Conservation (phyloP, 2,113 vertebrate genomes). For the Antennarius striatus region DNA sequence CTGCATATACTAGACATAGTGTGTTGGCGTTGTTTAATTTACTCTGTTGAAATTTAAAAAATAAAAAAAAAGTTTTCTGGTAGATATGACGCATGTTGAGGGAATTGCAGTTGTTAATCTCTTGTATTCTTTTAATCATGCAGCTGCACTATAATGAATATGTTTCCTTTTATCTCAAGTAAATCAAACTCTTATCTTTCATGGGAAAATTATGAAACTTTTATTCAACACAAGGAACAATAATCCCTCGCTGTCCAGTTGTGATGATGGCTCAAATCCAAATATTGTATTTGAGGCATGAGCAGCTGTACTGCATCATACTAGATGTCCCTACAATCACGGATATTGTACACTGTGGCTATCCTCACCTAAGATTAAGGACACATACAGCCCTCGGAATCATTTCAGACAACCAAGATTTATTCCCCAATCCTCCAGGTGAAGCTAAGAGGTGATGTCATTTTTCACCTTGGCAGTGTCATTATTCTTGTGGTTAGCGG, state of each 20-base stretch:
- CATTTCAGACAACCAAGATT: constrained; percentile 76
- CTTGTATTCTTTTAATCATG: constrained; percentile 14
- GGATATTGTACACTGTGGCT: constrained; percentile 56
- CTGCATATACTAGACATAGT: constrained; percentile 34
- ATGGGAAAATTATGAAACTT: neutral
- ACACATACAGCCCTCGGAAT: constrained; percentile 67
- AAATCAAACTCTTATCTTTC: neutral
- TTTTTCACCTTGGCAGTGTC: constrained; percentile 82
- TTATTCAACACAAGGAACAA: neutral
- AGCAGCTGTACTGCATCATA: constrained; percentile 9
- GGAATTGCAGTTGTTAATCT: neutral
- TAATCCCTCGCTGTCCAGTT: constrained; percentile 12
- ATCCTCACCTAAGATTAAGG: constrained; percentile 70
- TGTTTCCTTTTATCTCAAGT: constrained; percentile 1
- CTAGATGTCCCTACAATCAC: constrained; percentile 48
- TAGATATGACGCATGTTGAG: constrained; percentile 28
- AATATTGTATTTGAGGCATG: constrained; percentile 1
- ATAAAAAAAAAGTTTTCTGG: constrained; percentile 23
- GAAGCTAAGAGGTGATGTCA: constrained; percentile 79
- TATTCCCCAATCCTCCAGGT: constrained; percentile 79
- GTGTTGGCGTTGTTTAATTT: constrained; percentile 46
- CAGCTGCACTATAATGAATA: constrained; percentile 3
- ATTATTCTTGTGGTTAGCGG: constrained; percentile 81
- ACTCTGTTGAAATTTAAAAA: constrained; percentile 15
- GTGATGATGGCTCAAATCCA: constrained; percentile 8